Conservation (phyloP, 53 echinoderm and acorn worm species). For the Crossaster papposus region DNA sequence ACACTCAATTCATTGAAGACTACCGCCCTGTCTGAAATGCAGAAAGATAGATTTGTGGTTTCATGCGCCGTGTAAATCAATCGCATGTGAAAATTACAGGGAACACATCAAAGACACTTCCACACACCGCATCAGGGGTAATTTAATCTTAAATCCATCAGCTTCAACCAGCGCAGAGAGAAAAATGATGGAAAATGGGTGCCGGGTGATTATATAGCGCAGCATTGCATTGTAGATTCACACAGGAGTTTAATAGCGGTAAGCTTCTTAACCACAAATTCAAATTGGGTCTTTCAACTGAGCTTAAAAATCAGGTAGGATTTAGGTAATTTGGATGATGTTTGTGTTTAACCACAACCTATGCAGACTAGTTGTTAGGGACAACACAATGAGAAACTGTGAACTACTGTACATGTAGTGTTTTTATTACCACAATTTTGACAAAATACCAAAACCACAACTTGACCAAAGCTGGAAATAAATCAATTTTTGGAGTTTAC, state of each 20-base stretch:
- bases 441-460: not conserved
- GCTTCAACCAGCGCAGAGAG: not conserved
- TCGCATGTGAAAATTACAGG: not conserved
- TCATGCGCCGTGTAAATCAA: conserved; percentile 3
- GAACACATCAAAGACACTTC: conserved; percentile 24
- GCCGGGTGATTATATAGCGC: not conserved
- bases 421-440: not conserved
- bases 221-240: not conserved
- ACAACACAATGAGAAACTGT: not conserved
- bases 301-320: not conserved
- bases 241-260: not conserved
- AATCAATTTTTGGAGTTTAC: not conserved
- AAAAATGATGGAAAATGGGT: not conserved
- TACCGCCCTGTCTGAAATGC: not conserved
- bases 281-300: not conserved
- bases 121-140: conserved; percentile 10
- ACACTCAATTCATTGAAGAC: not conserved
- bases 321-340: not conserved
- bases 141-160: conserved; percentile 41
- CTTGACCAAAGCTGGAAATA: not conserved
- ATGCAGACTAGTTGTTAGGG: not conserved
- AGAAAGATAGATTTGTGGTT: not conserved
- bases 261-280: not conserved
- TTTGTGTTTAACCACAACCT: not conserved
- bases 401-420: not conserved